phyloP scores from a whole-genome alignment of 2,888 invertebrate species.

The Chesias legatella region DNA sequence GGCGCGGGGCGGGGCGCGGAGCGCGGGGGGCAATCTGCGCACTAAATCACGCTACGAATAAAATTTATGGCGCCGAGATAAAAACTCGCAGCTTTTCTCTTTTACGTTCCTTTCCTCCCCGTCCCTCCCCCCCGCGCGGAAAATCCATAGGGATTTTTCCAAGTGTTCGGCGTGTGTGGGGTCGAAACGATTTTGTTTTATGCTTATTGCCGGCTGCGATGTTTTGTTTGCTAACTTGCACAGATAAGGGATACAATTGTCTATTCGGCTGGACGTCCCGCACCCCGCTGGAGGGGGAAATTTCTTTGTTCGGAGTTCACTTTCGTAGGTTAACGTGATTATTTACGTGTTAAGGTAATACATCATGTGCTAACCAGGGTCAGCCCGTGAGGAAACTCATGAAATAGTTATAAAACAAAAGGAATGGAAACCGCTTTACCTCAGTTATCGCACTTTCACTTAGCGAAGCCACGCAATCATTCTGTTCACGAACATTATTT shows the following conservation, averaged over 20 bases:
- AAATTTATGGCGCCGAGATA: constrained; percentile 82
- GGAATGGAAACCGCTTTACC: constrained; percentile 29
- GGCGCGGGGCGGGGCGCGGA: constrained; percentile 61
- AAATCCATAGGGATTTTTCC: constrained; percentile 81
- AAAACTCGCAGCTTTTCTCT: constrained; percentile 83
- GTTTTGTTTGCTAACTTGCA: constrained; percentile 77
- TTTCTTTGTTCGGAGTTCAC: constrained; percentile 18
- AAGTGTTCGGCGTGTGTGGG: constrained; percentile 79
- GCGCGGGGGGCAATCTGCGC: constrained; percentile 79
- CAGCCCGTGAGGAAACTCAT: constrained; percentile 41
- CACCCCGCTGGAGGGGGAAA: constrained; percentile 28
- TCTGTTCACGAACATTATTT: constrained; percentile 32
- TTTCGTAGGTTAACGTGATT: constrained; percentile 22
- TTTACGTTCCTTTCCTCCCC: constrained; percentile 76
- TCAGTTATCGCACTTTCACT: constrained; percentile 46
- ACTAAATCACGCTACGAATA: constrained; percentile 82
- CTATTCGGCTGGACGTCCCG: constrained; percentile 51
- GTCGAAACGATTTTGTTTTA: constrained; percentile 79
- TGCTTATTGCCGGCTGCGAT: constrained; percentile 76
- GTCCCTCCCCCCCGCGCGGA: constrained; percentile 56
- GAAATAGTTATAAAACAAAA: constrained; percentile 30
- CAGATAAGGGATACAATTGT: constrained; percentile 72
- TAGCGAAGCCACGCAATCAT: constrained; percentile 38
- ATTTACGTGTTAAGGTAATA: constrained; percentile 33
- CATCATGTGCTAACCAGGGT: constrained; percentile 33